Evolutionary conservation across 2,113 vertebrate genomes (phyloP).

Genomic region (Mobula birostris): DNA sequence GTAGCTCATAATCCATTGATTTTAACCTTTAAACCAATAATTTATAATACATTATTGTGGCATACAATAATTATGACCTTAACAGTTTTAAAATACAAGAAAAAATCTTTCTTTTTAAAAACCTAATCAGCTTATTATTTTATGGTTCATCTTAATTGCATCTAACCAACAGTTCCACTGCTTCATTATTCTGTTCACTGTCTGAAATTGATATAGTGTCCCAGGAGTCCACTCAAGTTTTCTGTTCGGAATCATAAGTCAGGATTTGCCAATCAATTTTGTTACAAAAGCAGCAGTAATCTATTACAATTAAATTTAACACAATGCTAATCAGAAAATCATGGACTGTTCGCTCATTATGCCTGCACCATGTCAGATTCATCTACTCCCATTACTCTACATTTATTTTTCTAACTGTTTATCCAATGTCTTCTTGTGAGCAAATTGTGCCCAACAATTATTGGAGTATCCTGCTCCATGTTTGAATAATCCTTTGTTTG

Average conservation of each 20-base stretch:
- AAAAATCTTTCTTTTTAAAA: neutral
- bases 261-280: neutral
- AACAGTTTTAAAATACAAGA: neutral
- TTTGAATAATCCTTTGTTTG: neutral
- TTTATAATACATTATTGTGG: neutral
- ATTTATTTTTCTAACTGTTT: neutral
- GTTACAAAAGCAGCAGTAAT: neutral
- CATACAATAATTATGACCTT: neutral
- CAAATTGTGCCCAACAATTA: neutral
- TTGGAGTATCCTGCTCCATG: neutral
- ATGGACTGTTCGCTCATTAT: neutral
- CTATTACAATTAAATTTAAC: neutral
- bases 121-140: neutral
- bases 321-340: neutral
- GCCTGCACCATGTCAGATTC: neutral
- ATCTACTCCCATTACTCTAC: neutral
- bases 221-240: neutral
- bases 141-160: neutral
- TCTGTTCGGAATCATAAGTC: neutral
- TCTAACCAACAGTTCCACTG: neutral
- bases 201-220: neutral
- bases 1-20: no score
- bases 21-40: no score
- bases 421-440: neutral
- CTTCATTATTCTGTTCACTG: neutral